Percentiles rank a stretch among this genome's conserved stretches.
Conservation (phyloP, 2,888 invertebrate genomes). For the Philereme transversata region DNA sequence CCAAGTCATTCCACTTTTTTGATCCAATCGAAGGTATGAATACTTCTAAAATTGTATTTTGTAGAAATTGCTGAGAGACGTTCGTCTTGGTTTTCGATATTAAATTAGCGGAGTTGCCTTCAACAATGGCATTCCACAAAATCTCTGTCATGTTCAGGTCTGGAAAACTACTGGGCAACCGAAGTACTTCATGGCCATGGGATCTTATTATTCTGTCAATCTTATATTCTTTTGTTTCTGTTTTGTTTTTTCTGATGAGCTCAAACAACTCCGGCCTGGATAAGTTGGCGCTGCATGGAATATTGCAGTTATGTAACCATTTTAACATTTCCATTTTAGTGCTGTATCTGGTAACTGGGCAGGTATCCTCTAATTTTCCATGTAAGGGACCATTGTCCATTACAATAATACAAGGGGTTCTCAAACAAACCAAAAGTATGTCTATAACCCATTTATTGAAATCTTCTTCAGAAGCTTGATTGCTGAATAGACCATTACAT, state of each 20-base stretch:
- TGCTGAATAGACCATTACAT: conserved; percentile 49
- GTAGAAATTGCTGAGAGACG: conserved; percentile 10
- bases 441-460: conserved; percentile 61
- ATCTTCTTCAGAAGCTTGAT: conserved; percentile 40
- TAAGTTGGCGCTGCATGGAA: conserved; percentile 53
- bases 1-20: conserved; percentile 32
- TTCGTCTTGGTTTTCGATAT: neutral
- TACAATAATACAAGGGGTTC: conserved; percentile 49
- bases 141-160: conserved; percentile 52
- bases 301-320: conserved; percentile 52
- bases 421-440: conserved; percentile 46
- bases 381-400: conserved; percentile 52
- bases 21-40: conserved; percentile 13
- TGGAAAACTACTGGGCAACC: conserved; percentile 50
- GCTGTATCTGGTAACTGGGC: conserved; percentile 49
- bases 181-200: conserved; percentile 56
- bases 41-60: conserved; percentile 12
- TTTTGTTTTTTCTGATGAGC: conserved; percentile 46
- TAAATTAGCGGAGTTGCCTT: neutral
- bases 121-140: conserved; percentile 50
- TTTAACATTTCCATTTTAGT: conserved; percentile 55
- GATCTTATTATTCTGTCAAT: conserved; percentile 53
- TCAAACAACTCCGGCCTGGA: conserved; percentile 57
- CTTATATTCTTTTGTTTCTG: conserved; percentile 35
- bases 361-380: conserved; percentile 35